Percentiles rank a stretch among this genome's conserved stretches.
Evolutionary conservation across 2,888 invertebrate genomes (phyloP).

Genomic region (Pemphredon lugubris): DNA sequence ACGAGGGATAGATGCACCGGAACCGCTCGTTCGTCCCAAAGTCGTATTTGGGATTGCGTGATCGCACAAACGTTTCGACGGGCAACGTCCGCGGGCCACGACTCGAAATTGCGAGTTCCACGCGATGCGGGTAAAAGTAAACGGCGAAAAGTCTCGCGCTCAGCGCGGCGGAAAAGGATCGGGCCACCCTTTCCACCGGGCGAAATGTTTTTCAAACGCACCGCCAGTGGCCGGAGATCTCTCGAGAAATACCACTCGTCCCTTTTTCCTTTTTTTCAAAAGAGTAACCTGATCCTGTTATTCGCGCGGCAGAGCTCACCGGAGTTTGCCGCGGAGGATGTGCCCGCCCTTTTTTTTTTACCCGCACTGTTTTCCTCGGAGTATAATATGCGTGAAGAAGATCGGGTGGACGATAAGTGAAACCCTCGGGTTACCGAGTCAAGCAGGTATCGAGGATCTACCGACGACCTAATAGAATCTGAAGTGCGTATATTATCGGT

Average conservation of each 20-base stretch:
- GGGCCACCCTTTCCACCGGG: conserved; percentile 41
- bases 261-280: conserved; percentile 67
- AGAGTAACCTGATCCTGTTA: conserved; percentile 80
- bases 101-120: background rate
- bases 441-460: conserved; percentile 66
- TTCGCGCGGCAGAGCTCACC: conserved; percentile 73
- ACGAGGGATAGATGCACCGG: too few species aligned
- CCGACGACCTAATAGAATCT: conserved; percentile 54
- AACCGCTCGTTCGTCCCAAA: too few species aligned
- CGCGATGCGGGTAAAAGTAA: background rate
- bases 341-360: conserved; percentile 59
- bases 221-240: conserved; percentile 41
- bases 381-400: conserved; percentile 77
- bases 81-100: background rate
- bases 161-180: conserved; percentile 59
- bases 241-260: conserved; percentile 47
- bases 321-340: conserved; percentile 56
- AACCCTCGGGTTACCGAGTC: conserved; percentile 69
- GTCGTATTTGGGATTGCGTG: too few species aligned
- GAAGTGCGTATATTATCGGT: conserved; percentile 57
- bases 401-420: conserved; percentile 77
- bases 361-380: conserved; percentile 71
- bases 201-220: conserved; percentile 54
- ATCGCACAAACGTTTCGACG: too few species aligned
- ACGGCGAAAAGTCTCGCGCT: conserved; percentile 39